Base-by-base conservation (phyloP, 2,113 vertebrate species). In the Syngnathus typhle region DNA sequence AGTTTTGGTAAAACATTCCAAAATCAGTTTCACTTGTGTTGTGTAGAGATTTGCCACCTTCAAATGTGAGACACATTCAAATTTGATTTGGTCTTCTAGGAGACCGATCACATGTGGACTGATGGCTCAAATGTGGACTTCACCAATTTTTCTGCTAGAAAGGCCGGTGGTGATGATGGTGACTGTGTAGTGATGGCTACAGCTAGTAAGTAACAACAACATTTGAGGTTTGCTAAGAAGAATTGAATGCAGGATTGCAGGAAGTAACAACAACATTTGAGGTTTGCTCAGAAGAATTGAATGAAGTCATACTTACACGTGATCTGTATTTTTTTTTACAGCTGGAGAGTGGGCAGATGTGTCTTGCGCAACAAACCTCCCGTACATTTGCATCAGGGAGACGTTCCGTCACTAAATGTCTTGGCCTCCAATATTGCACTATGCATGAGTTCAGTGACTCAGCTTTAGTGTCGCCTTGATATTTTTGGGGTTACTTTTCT, bases 301-400 rank as follows among this genome's bases (percentile, higher is more conserved):
- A 36, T 56, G 27, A 13, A 1, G 23, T 36, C 13, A 15, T 36
- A 58, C 18, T 51, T 51, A 4, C 16, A 36, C 6, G 7, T 58
- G 23, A 1, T 1, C 36, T n/a, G n/a, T n/a, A n/a, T 58, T 58
- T 0, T 1, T 58, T 16, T 15, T 58, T 58, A 58, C 55, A 58
- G 55, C 1, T 56, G 54, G 55, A 6, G 6, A 15, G 15, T 58
- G 55, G 55, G 27, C 36, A 5, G 55, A 58, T 32, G 11, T 3
- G 4, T 0, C 1, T 1, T 58, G 55, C 55, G 3, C 12, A 6
- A 5, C 13, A 1, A 5, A 32, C 10, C 0, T 2, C 27, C 12
- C 55, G 6, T 58, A 58, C 6, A 13, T 58, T 58, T 58, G 55
- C 55, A 58, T 58, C 23, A 32, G 5, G 36, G 55, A 58, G 16